These are phyloP conservation scores for Neopipo cinnamomea DNA, from an alignment of 2,113 vertebrate species.

Conservation along the genomic window DNA sequence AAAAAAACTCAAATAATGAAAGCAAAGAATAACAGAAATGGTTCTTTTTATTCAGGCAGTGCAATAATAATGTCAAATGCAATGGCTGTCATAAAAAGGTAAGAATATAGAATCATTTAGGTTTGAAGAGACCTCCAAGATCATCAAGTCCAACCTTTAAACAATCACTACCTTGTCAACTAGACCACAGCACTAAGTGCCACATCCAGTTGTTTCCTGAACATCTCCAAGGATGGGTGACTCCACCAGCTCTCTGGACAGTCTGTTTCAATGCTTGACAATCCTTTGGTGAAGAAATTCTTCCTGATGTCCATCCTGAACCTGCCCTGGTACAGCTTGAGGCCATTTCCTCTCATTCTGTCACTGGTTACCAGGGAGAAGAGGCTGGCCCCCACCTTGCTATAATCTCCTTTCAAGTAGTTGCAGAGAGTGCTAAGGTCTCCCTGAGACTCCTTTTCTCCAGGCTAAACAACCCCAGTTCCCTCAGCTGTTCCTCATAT, in stretches of 20 bases:
- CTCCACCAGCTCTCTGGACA: background rate
- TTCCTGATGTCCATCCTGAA: background rate
- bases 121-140: background rate
- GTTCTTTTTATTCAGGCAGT: background rate
- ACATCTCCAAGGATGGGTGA: background rate
- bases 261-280: background rate
- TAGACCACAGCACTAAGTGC: background rate
- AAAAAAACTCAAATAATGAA: slow-evolving; percentile 1
- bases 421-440: accelerated
- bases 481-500: background rate
- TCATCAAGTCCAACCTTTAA: background rate
- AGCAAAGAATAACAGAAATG: background rate
- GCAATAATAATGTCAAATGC: background rate
- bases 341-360: accelerated
- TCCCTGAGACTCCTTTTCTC: background rate
- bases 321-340: background rate
- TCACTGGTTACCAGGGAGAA: accelerated
- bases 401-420: background rate
- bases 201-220: accelerated
- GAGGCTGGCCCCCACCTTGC: accelerated
- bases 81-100: background rate
- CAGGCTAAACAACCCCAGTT: background rate
- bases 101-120: background rate
- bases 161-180: background rate
- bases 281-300: background rate